These are phyloP conservation scores for Ennomos erosarius DNA, from an alignment of 2,888 invertebrate genomes.

Conservation along the genomic window DNA sequence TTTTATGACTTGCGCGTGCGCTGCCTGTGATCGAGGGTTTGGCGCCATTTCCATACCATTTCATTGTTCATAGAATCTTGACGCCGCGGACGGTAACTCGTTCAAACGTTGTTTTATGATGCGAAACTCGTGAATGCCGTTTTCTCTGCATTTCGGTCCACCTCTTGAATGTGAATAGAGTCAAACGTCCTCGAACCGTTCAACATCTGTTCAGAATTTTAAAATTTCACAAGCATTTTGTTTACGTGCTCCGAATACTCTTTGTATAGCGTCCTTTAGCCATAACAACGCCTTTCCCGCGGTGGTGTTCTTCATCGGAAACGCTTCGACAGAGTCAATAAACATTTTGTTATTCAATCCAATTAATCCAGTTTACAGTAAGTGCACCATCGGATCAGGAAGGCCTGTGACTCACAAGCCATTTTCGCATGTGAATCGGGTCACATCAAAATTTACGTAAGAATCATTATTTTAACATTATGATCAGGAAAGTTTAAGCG, in stretches of 20 bases:
- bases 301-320: constrained; percentile 52
- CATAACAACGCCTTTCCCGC: constrained; percentile 46
- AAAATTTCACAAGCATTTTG: constrained; percentile 65
- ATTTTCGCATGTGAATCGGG: constrained; percentile 67
- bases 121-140: constrained; percentile 64
- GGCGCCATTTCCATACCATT: constrained; percentile 77
- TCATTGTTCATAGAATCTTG: constrained; percentile 82
- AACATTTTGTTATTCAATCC: constrained; percentile 63
- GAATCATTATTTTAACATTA: constrained; percentile 49
- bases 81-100: constrained; percentile 76
- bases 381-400: constrained; percentile 65
- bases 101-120: constrained; percentile 77
- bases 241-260: constrained; percentile 61
- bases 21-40: constrained; percentile 71
- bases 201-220: constrained; percentile 62
- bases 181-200: constrained; percentile 54
- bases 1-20: constrained; percentile 68
- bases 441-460: constrained; percentile 60
- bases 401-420: constrained; percentile 61
- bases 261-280: constrained; percentile 39
- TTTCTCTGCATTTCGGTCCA: constrained; percentile 65
- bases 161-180: constrained; percentile 63
- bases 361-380: constrained; percentile 60
- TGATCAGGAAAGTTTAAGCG: constrained; percentile 6
- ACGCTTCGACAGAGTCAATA: constrained; percentile 66